These are phyloP conservation scores for Cacatua alba DNA, from an alignment of 2,113 vertebrate species.

Conservation along the genomic window DNA sequence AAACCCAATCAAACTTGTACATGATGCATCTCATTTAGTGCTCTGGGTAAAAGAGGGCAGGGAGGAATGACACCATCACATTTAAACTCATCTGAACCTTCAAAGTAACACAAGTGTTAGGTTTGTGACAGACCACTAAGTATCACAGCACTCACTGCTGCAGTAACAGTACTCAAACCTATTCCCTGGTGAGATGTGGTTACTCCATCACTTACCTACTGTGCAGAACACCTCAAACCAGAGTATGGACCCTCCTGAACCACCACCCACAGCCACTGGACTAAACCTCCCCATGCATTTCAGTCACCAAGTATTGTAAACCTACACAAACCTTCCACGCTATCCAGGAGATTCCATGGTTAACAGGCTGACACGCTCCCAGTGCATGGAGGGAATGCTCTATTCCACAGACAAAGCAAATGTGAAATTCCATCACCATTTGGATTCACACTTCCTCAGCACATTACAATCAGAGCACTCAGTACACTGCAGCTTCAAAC, in stretches of 20 bases:
- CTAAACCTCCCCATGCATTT: neutral
- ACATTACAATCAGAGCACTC: neutral
- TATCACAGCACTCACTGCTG: neutral
- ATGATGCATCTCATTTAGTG: neutral
- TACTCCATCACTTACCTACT: neutral
- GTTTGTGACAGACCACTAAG: neutral
- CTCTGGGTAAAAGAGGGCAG: neutral
- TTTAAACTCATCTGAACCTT: neutral
- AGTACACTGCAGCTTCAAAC: neutral
- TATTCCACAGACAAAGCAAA: neutral
- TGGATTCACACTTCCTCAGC: slow-evolving; percentile 2
- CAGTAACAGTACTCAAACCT: neutral
- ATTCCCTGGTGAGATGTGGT: neutral
- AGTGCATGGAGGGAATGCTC: neutral
- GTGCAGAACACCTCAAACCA: neutral
- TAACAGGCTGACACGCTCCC: neutral
- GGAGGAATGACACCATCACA: neutral
- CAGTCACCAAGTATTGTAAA: neutral
- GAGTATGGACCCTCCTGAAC: neutral
- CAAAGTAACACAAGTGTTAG: neutral
- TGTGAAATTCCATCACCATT: neutral
- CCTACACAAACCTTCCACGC: neutral
- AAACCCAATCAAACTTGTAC: no score
- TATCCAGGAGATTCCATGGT: neutral
- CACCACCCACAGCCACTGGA: fast-evolving